phyloP scores from a whole-genome alignment of 2,888 invertebrate species.

The Ypsolopha sequella region DNA sequence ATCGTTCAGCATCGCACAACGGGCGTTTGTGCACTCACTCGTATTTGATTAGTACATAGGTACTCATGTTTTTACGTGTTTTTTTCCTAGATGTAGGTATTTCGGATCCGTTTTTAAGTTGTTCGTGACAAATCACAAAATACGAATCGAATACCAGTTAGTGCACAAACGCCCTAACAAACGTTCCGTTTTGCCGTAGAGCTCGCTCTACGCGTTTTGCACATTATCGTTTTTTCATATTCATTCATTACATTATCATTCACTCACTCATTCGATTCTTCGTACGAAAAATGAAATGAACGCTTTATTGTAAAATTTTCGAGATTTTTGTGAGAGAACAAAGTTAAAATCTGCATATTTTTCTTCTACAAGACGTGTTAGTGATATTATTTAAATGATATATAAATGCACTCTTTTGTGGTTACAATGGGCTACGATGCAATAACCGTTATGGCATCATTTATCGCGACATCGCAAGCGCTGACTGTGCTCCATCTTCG shows the following conservation, averaged over 20 bases:
- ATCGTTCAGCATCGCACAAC: no score
- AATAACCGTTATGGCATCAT: slow-evolving; percentile 44
- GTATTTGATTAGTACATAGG: no score
- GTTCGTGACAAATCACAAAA: no score
- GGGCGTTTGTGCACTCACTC: no score
- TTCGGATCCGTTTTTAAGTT: no score
- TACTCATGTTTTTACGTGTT: no score
- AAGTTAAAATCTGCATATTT: slow-evolving; percentile 13
- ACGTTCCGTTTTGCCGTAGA: no score
- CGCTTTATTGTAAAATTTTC: slow-evolving; percentile 29
- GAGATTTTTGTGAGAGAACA: slow-evolving; percentile 26
- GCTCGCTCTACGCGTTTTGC: no score
- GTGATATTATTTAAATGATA: slow-evolving; percentile 17
- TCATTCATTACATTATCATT: slow-evolving; percentile 13
- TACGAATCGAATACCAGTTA: no score
- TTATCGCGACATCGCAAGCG: slow-evolving; percentile 48
- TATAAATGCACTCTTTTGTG: slow-evolving; percentile 21
- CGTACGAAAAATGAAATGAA: slow-evolving; percentile 13
- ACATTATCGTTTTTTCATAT: neutral
- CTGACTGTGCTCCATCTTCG: slow-evolving; percentile 43
- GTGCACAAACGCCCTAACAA: no score
- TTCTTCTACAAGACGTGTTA: slow-evolving; percentile 7
- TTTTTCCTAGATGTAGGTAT: no score
- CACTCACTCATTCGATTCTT: slow-evolving; percentile 15
- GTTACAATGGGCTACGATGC: slow-evolving; percentile 28